Conservation (phyloP, 2,797 vertebrate genomes). For the Enteromius afrohamiltoni region DNA sequence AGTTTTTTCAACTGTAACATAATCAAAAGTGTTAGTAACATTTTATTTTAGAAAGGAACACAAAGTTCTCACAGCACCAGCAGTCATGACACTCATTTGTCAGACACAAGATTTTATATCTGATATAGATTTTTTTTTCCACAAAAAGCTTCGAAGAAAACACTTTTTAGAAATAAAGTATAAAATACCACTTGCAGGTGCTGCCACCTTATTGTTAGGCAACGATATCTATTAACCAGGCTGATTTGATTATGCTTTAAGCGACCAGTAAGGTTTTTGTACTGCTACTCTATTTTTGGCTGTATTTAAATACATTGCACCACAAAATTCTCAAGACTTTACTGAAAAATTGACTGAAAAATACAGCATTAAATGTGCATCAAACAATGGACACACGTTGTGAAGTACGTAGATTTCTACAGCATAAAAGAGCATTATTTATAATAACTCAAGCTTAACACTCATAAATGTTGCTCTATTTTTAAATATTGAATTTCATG, state of each 20-base stretch:
- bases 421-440: neutral
- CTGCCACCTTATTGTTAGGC: neutral
- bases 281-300: neutral
- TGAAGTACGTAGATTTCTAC: neutral
- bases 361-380: neutral
- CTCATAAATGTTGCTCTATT: neutral
- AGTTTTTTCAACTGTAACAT: neutral
- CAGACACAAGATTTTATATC: neutral
- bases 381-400: neutral
- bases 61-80: neutral
- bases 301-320: neutral
- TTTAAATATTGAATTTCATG: no score
- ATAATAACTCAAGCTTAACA: neutral
- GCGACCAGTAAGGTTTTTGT: neutral
- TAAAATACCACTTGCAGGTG: neutral
- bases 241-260: neutral
- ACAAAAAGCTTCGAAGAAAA: neutral
- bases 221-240: neutral
- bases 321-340: neutral
- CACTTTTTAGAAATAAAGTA: neutral
- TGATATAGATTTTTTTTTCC: neutral
- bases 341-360: neutral
- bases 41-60: constrained; percentile 7
- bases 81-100: neutral
- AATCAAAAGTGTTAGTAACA: neutral